phyloP scores from a whole-genome alignment of 92 coral and sea anemone genomes.

The Hydrozoanthus gracilis region DNA sequence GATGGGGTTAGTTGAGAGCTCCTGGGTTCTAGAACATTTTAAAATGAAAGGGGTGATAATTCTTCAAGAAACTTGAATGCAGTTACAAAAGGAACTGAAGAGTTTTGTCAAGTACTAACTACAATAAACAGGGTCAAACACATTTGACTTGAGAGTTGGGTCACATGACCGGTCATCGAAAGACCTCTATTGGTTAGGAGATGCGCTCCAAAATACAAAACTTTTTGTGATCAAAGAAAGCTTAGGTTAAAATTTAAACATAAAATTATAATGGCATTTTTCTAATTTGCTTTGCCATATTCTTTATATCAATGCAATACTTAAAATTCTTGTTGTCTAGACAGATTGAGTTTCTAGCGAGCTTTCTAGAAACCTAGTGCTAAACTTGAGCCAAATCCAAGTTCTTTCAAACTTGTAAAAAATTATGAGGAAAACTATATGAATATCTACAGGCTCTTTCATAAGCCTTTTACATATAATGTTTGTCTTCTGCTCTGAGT shows the following conservation, averaged over 20 bases:
- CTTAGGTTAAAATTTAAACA: background rate
- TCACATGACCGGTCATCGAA: background rate
- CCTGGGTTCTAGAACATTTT: too few relatives aligned
- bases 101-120: too few relatives aligned
- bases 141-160: background rate
- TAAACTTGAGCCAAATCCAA: background rate
- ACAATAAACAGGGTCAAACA: too few relatives aligned
- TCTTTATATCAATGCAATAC: conserved; percentile 6
- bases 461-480: too few relatives aligned
- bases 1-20: too few relatives aligned
- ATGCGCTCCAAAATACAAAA: background rate
- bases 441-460: background rate
- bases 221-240: background rate
- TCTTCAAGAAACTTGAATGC: too few relatives aligned
- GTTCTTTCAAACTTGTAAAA: background rate
- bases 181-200: background rate
- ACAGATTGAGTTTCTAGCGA: conserved; percentile 41
- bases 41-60: too few relatives aligned
- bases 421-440: background rate
- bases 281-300: conserved; percentile 4
- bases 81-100: too few relatives aligned
- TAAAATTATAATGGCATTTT: background rate
- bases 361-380: conserved; percentile 2
- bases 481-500: too few relatives aligned
- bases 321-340: conserved; percentile 20